Base-by-base conservation (phyloP, 2,797 vertebrate genomes). In the Hemibagrus guttatus region DNA sequence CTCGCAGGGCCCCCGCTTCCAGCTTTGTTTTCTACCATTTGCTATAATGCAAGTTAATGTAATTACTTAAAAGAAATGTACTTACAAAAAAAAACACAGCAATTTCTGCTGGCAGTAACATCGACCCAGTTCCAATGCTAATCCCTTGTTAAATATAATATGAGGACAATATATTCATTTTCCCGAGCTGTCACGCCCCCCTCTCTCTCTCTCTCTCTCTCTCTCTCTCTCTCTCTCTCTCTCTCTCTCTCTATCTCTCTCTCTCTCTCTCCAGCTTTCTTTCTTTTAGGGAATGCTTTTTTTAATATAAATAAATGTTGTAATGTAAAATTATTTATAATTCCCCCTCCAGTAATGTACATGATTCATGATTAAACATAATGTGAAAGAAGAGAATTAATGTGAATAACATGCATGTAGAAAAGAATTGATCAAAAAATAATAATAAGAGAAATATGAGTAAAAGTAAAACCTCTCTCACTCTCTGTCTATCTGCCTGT, bases 1-100 rank as follows among this genome's bases (percentile, higher is more conserved):
- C 83, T 90, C 87, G 79, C 59, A 87, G 85, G n/a, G 35, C 35
- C 68, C 88, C 88, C 84, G 54, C 88, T 88, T 75, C 82, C 68
- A 80, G 85, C 88, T 79, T 4, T 86, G 88, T 87, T 87, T 91
- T 90, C 87, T 90, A 89, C 84, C 86, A 85, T 31, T 91, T 87
- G 86, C 82, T 26, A 52, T 88, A 61, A 89, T 84, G 66, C 90
- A 90, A 87, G 91, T 91, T 74, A 85, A 85, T 82, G 80, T 85
- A 85, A 85, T 88, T 85, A 89, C 85, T 74, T 59, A 64, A 84
- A 59, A 87, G 85, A 76, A n/a, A 66, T 86, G 71, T 76, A 39
- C 78, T 74, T 81, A 49, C 68, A 69, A 81, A 87, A 71, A n/a
- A 72, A 76, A 63, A 82, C 81, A 66, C 82, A 56, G 66, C 42